Evolutionary conservation across 2,113 vertebrate genomes (phyloP).

Genomic region (Odontophorus gujanensis): DNA sequence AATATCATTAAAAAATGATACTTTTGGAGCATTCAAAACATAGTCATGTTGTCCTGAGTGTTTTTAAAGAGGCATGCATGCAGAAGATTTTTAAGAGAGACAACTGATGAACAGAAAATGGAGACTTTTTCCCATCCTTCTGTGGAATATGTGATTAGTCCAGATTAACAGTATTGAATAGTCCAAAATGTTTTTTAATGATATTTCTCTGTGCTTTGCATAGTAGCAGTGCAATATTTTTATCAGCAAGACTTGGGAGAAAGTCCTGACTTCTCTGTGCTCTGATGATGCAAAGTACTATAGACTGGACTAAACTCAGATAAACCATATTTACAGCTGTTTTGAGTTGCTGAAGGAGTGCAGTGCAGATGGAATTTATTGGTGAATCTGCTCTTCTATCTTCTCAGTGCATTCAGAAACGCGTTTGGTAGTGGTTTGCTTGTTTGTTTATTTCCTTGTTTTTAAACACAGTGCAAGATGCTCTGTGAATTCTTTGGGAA

Average conservation of each 20-base stretch:
- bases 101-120: background rate
- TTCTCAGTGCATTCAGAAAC: background rate
- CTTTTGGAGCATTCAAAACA: constrained; percentile 1
- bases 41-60: background rate
- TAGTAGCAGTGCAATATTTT: background rate
- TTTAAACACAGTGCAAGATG: background rate
- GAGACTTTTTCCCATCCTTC: background rate
- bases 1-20: constrained; percentile 19
- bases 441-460: no score
- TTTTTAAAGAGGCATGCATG: background rate
- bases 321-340: background rate
- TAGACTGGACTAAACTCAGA: background rate
- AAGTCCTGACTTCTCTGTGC: background rate
- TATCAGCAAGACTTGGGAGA: background rate
- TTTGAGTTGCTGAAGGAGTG: background rate
- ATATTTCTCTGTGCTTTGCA: background rate
- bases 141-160: background rate
- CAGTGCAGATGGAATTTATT: constrained; percentile 43
- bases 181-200: background rate
- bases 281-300: background rate
- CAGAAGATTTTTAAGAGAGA: background rate
- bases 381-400: background rate
- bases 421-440: background rate
- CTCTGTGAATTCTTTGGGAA: background rate
- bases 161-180: background rate